Evolutionary conservation across 2,113 vertebrate species (phyloP), one percentile per base, ranked within the genome.

Genomic region (Clarias magur): DNA sequence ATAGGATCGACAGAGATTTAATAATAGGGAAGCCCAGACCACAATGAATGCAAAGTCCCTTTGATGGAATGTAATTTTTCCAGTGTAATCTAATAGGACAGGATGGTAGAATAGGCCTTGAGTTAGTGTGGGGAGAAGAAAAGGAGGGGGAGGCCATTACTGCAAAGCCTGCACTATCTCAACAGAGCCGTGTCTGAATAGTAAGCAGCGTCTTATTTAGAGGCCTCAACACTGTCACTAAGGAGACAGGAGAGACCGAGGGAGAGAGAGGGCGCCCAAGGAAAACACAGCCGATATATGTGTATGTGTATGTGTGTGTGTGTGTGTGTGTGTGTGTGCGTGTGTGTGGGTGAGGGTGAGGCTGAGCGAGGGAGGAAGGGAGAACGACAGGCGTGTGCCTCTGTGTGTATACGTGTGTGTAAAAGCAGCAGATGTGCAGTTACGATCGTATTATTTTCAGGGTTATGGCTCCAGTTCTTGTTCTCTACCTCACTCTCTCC

Each of bases 41-140:
- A 59, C 87, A 89, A 91, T 92, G 75, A 91, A 90, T 30, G 42
- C 85, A 72, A 76, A 83, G 76, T 90, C 91, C 88, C 85, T 89
- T 89, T 90, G 83, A 89, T 90, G 89, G 86, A 92, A 90, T 88
- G 87, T 53, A 63, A 90, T 88, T 91, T 91, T 62, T 90, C 87
- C 88, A 88, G 82, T 83, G 80, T 85, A 87, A 90, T 90, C 90
- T 90, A 91, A 91, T 84, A 88, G 88, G 68, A 87, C 89, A 84
- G 76, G 86, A 80, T 84, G 23, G 65, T 30, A 87, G 89, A 88
- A 85, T 85, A 38, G 76, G 85, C 72, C 83, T 84, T 76, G 86
- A 78, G 67, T 62, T 84, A 30, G 89, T 89, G 86, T 59, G 60
- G 89, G 73, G 85, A 73, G 83, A 42, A 75, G 56, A 57, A 72